Conservation (phyloP, 1,140 invertebrate genomes). For the Intoshia linei region DNA sequence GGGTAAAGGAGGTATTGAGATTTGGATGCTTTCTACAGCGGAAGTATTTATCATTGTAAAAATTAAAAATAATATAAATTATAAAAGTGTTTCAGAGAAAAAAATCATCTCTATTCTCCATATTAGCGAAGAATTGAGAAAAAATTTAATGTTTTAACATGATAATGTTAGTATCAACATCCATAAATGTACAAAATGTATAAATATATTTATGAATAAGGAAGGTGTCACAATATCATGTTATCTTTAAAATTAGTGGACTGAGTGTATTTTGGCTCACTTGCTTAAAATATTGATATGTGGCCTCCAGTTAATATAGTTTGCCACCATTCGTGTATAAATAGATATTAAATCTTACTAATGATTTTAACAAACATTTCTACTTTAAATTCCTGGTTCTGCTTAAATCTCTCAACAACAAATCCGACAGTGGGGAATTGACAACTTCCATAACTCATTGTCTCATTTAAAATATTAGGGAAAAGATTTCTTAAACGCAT, state of each 20-base stretch:
- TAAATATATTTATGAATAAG: background rate
- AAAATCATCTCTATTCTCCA: too few species aligned
- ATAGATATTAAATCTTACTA: slow-evolving; percentile 1
- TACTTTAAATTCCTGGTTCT: slow-evolving; percentile 49
- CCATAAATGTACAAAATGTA: too few species aligned
- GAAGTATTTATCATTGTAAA: too few species aligned
- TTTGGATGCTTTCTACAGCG: too few species aligned
- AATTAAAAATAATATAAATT: too few species aligned
- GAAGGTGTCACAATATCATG: background rate
- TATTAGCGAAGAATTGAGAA: too few species aligned
- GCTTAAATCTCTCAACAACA: slow-evolving; percentile 64
- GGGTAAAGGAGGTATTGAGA: too few species aligned
- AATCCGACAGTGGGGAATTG: slow-evolving; percentile 88
- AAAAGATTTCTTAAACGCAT: slow-evolving; percentile 50
- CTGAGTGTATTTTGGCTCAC: background rate
- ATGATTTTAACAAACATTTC: slow-evolving; percentile 64
- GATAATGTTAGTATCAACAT: too few species aligned
- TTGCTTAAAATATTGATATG: background rate
- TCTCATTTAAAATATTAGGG: slow-evolving; percentile 32
- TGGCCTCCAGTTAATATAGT: too few species aligned
- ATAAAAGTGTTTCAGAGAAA: too few species aligned
- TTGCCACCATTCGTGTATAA: background rate
- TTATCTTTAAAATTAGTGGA: background rate
- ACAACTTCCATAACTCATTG: slow-evolving; percentile 75
- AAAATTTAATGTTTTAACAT: too few species aligned